Conservation (phyloP, 2,888 invertebrate genomes). For the Schizotus pectinicornis region DNA sequence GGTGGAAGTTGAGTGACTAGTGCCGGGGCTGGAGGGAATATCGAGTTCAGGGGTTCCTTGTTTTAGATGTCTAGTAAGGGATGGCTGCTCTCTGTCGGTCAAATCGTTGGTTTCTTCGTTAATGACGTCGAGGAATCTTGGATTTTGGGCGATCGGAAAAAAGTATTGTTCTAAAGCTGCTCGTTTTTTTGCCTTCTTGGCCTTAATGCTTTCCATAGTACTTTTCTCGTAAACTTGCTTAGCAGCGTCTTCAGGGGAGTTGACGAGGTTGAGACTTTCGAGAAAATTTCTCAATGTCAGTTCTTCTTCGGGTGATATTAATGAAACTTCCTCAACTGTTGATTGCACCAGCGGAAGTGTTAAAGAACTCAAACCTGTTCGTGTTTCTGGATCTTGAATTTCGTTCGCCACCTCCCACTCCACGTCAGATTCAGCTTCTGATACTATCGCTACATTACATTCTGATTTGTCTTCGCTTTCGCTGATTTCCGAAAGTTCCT, state of each 20-base stretch:
- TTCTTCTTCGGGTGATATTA: slow-evolving; percentile 66
- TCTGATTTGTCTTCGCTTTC: slow-evolving; percentile 47
- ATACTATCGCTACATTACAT: slow-evolving; percentile 61
- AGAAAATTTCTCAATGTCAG: slow-evolving; percentile 63
- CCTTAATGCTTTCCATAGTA: slow-evolving; percentile 48
- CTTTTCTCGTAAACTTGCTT: slow-evolving; percentile 39
- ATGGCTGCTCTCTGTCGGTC: slow-evolving; percentile 58
- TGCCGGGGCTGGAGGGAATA: slow-evolving; percentile 26
- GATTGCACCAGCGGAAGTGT: slow-evolving; percentile 58
- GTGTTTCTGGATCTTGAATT: slow-evolving; percentile 52
- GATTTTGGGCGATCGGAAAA: slow-evolving; percentile 65
- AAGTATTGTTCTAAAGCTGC: slow-evolving; percentile 64
- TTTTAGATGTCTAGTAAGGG: slow-evolving; percentile 36
- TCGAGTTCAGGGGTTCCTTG: slow-evolving; percentile 47
- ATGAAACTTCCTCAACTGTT: slow-evolving; percentile 32
- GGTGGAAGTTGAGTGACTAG: slow-evolving; percentile 2
- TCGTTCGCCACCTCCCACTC: slow-evolving; percentile 65
- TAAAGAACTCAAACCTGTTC: slow-evolving; percentile 57
- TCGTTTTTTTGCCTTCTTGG: slow-evolving; percentile 62
- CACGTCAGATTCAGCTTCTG: slow-evolving; percentile 69
- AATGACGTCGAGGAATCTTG: slow-evolving; percentile 76
- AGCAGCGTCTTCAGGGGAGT: slow-evolving; percentile 58
- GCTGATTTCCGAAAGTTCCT: slow-evolving; percentile 52
- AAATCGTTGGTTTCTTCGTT: slow-evolving; percentile 78
- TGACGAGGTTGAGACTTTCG: slow-evolving; percentile 63